Evolutionary conservation across 2,797 vertebrate species (phyloP), one percentile per base, ranked within the genome.

Genomic region (Phrynocephalus forsythii): DNA sequence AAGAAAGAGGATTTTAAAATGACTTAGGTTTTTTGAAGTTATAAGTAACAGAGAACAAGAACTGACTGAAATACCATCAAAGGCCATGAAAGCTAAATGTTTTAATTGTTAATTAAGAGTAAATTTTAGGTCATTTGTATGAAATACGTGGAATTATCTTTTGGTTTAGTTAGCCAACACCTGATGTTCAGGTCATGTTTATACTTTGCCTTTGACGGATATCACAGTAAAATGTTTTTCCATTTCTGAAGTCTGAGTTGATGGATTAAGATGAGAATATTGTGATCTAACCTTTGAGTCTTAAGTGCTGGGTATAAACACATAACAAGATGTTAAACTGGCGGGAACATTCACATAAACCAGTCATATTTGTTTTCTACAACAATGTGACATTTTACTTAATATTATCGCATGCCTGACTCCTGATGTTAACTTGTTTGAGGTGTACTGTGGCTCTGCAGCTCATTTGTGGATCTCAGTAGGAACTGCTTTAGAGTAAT

Each of bases 11-110:
- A 22, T 30, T 48, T 50, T 30, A 30, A 24, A 83, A 68, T 15
- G 20, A 7, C 56, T 84, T 86, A 63, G 90, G 60, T 86, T 60
- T 44, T 28, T 6, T 87, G 48, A 77, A 89, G 13, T 20, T 24
- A 0, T 0, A 15, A 24, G 7, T 90, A n/a, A 7, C 22, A 0
- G n/a, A 8, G 60, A 56, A 18, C 11, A 81, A 81, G n/a, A 85
- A 69, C 28, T 56, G 30, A 56, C 20, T 26, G 6, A 15, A 33
- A n/a, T 69, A 28, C 4, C 15, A 68, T 67, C 7, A 38, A 79
- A 22, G 48, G 15, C 52, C n/a, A 52, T 3, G n/a, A 68, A 68
- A 85, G 79, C 22, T 22, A 16, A 44, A 60, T 10, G 28, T 72
- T 28, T 77, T 77, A 66, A 84, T 33, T 48, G 30, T 9, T 50